phyloP scores from a whole-genome alignment of 2,888 invertebrate genomes.

The Drosophila nr. medialis region DNA sequence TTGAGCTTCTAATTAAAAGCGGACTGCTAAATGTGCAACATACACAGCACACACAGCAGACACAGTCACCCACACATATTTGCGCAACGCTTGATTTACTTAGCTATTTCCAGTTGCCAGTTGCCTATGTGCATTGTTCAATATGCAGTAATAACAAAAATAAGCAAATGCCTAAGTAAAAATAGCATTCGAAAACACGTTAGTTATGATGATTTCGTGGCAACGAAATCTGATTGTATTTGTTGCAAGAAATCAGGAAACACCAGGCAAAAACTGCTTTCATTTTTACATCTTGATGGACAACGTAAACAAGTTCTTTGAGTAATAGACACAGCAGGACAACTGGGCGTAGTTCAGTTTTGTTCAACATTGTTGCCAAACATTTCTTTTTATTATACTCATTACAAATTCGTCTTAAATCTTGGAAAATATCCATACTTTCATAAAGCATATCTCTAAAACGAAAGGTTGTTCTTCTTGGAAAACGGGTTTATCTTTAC shows the following conservation, averaged over 20 bases:
- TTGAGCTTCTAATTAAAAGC: conserved; percentile 69
- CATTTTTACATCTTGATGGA: not conserved
- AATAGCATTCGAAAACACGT: not conserved
- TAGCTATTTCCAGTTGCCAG: conserved; percentile 7
- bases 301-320: not conserved
- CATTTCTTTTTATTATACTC: no score
- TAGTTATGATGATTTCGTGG: not conserved
- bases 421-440: no score
- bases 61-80: conserved; percentile 12
- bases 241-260: not conserved
- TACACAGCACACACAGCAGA: conserved; percentile 11
- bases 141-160: not conserved
- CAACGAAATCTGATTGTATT: not conserved
- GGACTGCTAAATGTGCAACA: conserved; percentile 48
- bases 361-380: not conserved
- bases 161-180: not conserved
- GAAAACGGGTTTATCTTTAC: not conserved
- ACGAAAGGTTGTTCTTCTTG: accelerated
- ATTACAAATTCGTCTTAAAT: no score
- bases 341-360: not conserved
- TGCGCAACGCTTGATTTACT: conserved; percentile 42
- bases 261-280: not conserved
- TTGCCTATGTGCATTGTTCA: conserved; percentile 18
- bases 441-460: not conserved
- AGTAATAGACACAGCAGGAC: no score